These are phyloP conservation scores for Leucophenga maculata DNA, from an alignment of 2,888 invertebrate species.

Conservation along the genomic window DNA sequence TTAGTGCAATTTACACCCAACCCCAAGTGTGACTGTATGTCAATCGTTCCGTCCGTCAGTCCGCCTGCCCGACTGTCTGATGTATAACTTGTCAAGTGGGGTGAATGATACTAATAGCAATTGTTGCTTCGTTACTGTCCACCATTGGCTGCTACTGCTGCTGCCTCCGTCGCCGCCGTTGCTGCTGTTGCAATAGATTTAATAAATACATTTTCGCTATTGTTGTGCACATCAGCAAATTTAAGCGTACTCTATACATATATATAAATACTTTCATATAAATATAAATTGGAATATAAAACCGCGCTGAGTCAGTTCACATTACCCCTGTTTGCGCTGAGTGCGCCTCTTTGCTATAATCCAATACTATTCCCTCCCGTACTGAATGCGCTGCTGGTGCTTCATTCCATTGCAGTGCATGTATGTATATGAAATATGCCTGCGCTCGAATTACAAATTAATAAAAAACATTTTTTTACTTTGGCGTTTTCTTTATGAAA, in stretches of 20 bases:
- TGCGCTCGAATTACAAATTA: constrained; percentile 47
- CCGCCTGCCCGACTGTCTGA: constrained; percentile 42
- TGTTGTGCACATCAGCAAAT: constrained; percentile 15
- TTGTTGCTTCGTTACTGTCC: constrained; percentile 5
- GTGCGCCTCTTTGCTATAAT: background rate
- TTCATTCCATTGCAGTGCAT: too few relatives aligned
- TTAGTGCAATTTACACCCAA: too few relatives aligned
- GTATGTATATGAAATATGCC: background rate
- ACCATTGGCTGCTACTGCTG: too few relatives aligned
- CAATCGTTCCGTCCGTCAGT: constrained; percentile 28
- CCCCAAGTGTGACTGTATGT: constrained; percentile 32
- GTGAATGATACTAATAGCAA: constrained; percentile 58
- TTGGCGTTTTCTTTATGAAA: too few relatives aligned
- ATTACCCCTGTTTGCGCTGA: background rate
- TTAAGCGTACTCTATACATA: background rate
- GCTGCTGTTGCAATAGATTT: constrained; percentile 14
- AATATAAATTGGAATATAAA: too few relatives aligned
- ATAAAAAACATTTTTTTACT: constrained; percentile 39
- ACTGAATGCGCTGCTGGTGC: too few relatives aligned
- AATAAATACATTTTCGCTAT: constrained; percentile 20
- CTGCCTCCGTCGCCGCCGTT: background rate
- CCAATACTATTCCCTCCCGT: too few relatives aligned
- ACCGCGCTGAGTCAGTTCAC: background rate
- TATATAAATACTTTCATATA: too few relatives aligned
- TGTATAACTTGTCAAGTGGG: constrained; percentile 58